Evolutionary conservation across 2,113 vertebrate species (phyloP), one percentile per base, ranked within the genome.

Genomic region (Picathartes gymnocephalus): DNA sequence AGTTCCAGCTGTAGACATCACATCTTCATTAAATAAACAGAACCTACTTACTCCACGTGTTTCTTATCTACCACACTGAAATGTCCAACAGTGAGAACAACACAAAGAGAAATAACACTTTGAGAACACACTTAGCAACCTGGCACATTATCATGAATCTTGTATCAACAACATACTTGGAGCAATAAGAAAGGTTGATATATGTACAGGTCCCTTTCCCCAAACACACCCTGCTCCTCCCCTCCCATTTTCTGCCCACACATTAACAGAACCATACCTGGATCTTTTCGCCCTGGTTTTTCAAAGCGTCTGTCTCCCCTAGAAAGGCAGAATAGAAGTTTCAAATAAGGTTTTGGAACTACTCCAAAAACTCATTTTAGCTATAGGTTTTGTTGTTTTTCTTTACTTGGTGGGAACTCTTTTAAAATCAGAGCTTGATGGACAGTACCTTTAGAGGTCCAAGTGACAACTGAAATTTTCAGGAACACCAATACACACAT

Each of bases 301-400:
- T 99, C 99, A 99, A 99, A 99, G 97, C 99, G 98, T 97, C 99
- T 98, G 97, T 99, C 99, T 96, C 99, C 99, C 98, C 99, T 99
- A 95, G 93, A 93, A 97, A 87, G 96, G 80, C 86, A 96, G 95
- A 97, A 97, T 27, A 91, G 58, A 91, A 92, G 85, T 97, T 97
- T 98, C 91, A 97, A 97, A 88, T 83, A 88, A 92, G 74, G 71
- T 86, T 69, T 93, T 91, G 31, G 73, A 91, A 95, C 33, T 86
- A 57, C 54, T 62, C 51, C n/a, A 60, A 61, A 78, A 78, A 69
- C 25, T 90, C 30, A 85, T 69, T 92, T 95, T 42, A 74, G 80
- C 69, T 39, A 39, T 16, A 80, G 70, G 6, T 42, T 24, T 51
- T 50, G 42, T 37, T 23, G 79, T 42, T 5, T 35, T 25, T 48